Percentiles rank a stretch among this genome's conserved stretches.
These are phyloP conservation scores for Corapipo altera DNA, from an alignment of 2,113 vertebrate species.

Conservation along the genomic window DNA sequence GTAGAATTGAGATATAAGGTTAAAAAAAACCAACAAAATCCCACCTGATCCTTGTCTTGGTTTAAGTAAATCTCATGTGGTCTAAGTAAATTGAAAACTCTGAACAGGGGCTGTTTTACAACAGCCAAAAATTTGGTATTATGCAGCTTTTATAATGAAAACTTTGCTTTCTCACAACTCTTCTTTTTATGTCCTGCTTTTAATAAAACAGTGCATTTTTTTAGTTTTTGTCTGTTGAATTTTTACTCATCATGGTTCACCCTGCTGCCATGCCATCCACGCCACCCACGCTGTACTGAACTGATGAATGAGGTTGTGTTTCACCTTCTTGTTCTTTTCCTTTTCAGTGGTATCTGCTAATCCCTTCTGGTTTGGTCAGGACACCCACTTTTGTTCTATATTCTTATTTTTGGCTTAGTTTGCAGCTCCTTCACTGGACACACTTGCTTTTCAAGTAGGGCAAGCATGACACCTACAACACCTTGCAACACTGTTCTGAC, in stretches of 20 bases:
- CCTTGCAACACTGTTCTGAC: background rate
- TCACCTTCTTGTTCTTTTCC: background rate
- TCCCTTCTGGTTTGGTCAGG: background rate
- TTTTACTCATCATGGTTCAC: background rate
- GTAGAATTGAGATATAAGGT: background rate
- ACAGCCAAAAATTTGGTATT: background rate
- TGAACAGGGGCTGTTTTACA: background rate
- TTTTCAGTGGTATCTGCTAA: background rate
- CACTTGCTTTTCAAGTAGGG: slow-evolving; percentile 29
- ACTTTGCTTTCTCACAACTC: background rate
- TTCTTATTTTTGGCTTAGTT: background rate
- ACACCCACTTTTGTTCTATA: background rate
- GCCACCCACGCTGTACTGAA: background rate
- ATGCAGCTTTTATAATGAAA: background rate
- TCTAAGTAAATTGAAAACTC: background rate
- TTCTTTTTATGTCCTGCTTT: background rate
- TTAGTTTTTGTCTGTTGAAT: background rate
- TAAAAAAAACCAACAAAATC: rapidly evolving
- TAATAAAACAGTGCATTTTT: background rate
- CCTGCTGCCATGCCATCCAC: background rate
- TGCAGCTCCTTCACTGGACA: background rate
- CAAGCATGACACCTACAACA: background rate
- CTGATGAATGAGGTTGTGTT: background rate
- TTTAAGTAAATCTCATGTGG: background rate
- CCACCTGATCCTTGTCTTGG: background rate